These are phyloP conservation scores for Sceloporus undulatus DNA, from an alignment of 2,113 vertebrate genomes.

Conservation along the genomic window DNA sequence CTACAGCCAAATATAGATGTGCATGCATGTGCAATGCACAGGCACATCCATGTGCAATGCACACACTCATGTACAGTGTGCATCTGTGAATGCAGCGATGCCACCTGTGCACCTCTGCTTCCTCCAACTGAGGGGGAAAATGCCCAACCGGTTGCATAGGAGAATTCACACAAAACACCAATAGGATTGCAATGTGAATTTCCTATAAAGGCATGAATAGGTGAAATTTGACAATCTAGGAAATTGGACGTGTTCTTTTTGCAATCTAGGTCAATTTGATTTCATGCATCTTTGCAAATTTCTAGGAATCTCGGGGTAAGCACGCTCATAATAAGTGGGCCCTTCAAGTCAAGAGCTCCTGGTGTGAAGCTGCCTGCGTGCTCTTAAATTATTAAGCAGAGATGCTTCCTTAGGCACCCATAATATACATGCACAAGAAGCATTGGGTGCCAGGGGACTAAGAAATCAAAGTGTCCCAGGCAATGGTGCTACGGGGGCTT, in stretches of 20 bases:
- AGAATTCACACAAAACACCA: no score
- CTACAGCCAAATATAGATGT: no score
- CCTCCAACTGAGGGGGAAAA: no score
- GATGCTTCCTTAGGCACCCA: fast-evolving
- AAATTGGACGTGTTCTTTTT: no score
- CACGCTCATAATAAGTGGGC: neutral
- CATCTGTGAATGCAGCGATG: no score
- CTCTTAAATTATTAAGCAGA: neutral
- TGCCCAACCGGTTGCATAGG: no score
- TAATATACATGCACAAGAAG: neutral
- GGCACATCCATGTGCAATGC: no score
- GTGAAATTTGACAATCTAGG: neutral
- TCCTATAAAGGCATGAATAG: neutral
- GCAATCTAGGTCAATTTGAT: neutral
- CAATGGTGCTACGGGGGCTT: fast-evolving
- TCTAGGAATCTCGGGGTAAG: neutral
- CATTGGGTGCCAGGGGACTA: neutral
- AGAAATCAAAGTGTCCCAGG: neutral
- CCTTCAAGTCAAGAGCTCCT: neutral
- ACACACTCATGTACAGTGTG: no score
- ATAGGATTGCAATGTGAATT: no score
- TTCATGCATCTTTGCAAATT: neutral
- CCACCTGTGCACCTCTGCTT: no score
- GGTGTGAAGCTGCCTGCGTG: neutral
- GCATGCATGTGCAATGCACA: no score